Conservation (phyloP, 2,797 vertebrate genomes). For the Galagoides demidoff region DNA sequence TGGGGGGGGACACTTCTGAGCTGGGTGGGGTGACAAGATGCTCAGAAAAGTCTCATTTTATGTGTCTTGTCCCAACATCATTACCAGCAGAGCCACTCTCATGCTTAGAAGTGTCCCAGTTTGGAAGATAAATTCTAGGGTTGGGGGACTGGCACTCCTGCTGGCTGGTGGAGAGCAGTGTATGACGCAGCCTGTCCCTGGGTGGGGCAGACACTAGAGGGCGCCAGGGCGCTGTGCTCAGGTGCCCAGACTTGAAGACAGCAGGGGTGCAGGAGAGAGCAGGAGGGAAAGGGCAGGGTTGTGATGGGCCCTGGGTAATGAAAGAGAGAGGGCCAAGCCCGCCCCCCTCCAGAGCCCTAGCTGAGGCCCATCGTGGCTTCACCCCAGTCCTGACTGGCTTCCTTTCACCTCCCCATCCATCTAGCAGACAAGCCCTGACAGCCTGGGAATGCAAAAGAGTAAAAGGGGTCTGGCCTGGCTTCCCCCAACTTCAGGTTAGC, state of each 20-base stretch:
- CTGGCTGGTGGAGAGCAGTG: neutral
- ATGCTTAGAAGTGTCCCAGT: neutral
- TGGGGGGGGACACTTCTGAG: neutral
- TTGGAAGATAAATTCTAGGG: neutral
- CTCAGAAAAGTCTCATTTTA: neutral
- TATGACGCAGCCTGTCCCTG: neutral
- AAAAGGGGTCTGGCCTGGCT: neutral
- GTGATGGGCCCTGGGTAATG: neutral
- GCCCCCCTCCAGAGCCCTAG: neutral
- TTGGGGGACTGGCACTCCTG: neutral
- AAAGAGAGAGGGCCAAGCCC: neutral
- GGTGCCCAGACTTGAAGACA: rapidly evolving
- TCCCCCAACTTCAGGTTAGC: neutral
- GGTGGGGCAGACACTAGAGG: conserved; percentile 70
- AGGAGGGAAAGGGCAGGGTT: neutral
- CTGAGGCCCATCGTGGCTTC: neutral
- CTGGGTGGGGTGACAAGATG: neutral
- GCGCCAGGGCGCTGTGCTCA: conserved; percentile 46
- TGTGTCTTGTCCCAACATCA: neutral
- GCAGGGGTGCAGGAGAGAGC: rapidly evolving
- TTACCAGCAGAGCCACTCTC: neutral
- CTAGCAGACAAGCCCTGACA: neutral
- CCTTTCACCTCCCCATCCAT: neutral
- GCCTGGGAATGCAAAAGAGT: neutral
- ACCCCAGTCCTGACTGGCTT: neutral